Evolutionary conservation across 30 jellyfish, hydroid and myxozoan species (phyloP), one percentile per base, ranked within the genome.

Genomic region (Hydractinia echinata): DNA sequence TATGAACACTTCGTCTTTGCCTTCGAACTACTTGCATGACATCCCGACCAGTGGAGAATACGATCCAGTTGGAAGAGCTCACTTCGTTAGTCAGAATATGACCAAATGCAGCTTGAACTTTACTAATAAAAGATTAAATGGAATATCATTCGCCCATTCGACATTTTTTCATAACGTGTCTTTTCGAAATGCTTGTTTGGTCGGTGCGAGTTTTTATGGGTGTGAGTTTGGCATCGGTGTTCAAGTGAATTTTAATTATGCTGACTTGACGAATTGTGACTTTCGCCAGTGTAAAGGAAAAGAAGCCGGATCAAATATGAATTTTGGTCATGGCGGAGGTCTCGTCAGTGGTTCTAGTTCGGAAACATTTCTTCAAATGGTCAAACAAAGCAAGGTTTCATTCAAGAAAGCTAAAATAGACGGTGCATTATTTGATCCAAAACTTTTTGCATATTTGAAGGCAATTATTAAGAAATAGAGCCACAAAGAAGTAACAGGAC

Each of bases 271-370:
- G 54, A 94, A 76, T 82, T 88, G 96, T 62, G 96, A 88, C 54
- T 88, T 88, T 61, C 76, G 96, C n/a, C 84, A 88, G 71, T 88
- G 96, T 72, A 88, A 88, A 73, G 96, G 96, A 21, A 88, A 83
- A 67, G 96, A 88, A 73, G 89, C 96, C 5, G 96, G 96, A 19
- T 90, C 96, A 6, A 79, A 85, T 39, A 82, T 88, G 93, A 88
- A 85, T 72, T 88, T 82, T 83, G 96, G 94, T 8, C 96, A 90
- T 8, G 80, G 85, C 64, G 96, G 96, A 18, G 96, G 96, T 7
- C 82, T 88, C 14, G 96, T 88, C 18, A 88, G 94, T 78, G 96
- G 96, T 8, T 88, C 96, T 6, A 88, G 96, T 78, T 88, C 96
- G 2, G 96, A 88, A 5, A 83, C 82, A 68, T 88, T 88, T 60